Evolutionary conservation across 2,888 invertebrate genomes (phyloP), one percentile per base, ranked within the genome.

Genomic region (Macaria notata): DNA sequence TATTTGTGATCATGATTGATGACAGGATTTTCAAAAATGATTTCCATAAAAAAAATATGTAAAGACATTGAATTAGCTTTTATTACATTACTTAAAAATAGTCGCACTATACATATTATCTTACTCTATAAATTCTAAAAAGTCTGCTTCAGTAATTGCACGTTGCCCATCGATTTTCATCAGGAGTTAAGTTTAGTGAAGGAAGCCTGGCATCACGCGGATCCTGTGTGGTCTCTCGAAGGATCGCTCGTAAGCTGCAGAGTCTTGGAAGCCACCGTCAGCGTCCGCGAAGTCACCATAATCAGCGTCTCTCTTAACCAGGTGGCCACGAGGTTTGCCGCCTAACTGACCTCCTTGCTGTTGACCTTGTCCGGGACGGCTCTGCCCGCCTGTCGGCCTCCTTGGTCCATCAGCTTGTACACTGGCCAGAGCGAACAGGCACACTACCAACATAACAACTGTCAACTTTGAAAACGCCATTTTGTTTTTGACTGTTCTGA

Each of bases 191-290:
- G 5, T 42, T 59, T 67, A 87, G 64, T 86, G 86, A 3, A 86
- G 78, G 49, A 70, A 88, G 4, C 81, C 87, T 50, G 86, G 86
- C 56, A 86, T 45, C 7, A 82, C 75, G 0, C 86, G 79, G 30
- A 88, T 85, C 57, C 83, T 83, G 68, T 76, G 86, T 0, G 84
- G 83, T 36, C 77, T 75, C 0, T 78, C 77, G 47, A 78, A 83
- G 0, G 77, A 68, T 33, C 75, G 79, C 38, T 80, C 78, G 31
- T 75, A 78, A 0, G 66, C 68, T 0, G 70, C 70, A 4, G 61
- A 38, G 39, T 62, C 64, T n/a, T 70, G 68, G 33, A 63, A 64
- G 9, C 63, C 71, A 5, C 63, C 75, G 19, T 75, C 74, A 8
- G 71, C 70, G 3, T 66, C 71, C 7, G 72, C 72, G 3, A 52